A percentile compares a stretch with the other conserved stretches of the same genome.
phyloP scores from a whole-genome alignment of 92 coral and sea anemone species.

The Virgularia gustaviana region DNA sequence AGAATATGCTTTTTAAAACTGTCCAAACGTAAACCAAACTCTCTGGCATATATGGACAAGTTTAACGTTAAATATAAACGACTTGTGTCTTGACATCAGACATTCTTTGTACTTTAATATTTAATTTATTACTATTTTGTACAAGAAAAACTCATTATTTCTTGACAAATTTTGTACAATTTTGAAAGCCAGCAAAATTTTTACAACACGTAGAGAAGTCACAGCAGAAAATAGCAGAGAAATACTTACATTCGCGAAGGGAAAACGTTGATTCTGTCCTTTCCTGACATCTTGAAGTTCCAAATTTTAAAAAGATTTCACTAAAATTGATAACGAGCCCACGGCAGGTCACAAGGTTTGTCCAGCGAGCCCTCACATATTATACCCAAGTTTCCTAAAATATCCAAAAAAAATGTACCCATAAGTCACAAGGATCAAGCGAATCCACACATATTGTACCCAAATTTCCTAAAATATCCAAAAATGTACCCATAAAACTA shows the following conservation, averaged over 20 bases:
- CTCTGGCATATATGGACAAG: too few species aligned
- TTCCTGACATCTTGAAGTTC: constrained; percentile 74
- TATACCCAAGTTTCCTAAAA: neutral
- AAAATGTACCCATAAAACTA: too few species aligned
- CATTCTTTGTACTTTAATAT: neutral
- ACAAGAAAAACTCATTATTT: neutral
- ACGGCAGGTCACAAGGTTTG: neutral
- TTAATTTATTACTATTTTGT: neutral
- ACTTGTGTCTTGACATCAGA: too few species aligned
- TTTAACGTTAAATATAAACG: too few species aligned
- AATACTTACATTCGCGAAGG: constrained; percentile 94
- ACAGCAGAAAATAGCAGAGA: neutral
- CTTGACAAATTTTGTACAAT: neutral
- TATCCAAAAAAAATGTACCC: too few species aligned
- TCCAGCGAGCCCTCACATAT: neutral
- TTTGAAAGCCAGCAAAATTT: neutral
- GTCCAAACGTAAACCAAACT: too few species aligned
- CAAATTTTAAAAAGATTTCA: neutral
- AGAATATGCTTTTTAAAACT: too few species aligned
- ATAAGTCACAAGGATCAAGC: neutral
- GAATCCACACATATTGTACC: neutral
- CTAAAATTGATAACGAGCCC: neutral
- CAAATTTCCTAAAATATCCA: neutral
- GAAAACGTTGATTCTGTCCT: constrained; percentile 78
- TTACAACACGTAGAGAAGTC: neutral